Evolutionary conservation across 2,797 vertebrate species (phyloP).

Genomic region (Mareca strepera): DNA sequence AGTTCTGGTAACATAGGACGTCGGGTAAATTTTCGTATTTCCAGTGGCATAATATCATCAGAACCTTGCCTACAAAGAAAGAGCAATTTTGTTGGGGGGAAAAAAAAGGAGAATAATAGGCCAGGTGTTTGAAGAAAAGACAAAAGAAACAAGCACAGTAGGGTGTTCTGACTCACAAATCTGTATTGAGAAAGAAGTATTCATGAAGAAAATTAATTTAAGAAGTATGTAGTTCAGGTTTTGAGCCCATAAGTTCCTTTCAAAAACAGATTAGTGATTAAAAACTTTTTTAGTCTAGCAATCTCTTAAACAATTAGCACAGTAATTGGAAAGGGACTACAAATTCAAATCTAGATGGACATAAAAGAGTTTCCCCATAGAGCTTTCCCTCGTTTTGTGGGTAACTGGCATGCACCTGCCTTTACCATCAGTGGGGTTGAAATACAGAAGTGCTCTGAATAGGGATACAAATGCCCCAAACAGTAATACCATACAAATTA

Average conservation of each 20-base stretch:
- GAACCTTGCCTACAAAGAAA: slow-evolving; percentile 59
- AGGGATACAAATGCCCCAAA: slow-evolving; percentile 49
- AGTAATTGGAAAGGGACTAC: slow-evolving; percentile 77
- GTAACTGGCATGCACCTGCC: slow-evolving; percentile 68
- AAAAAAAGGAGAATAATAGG: slow-evolving; percentile 58
- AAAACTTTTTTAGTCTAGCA: slow-evolving; percentile 75
- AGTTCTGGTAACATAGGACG: not conserved
- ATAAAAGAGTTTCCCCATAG: slow-evolving; percentile 71
- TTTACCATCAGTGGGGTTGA: slow-evolving; percentile 46
- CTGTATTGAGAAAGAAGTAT: slow-evolving; percentile 75
- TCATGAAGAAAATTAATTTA: slow-evolving; percentile 82
- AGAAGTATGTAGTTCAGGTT: slow-evolving; percentile 76
- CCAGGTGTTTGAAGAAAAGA: slow-evolving; percentile 76
- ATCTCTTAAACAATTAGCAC: slow-evolving; percentile 79
- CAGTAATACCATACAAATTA: slow-evolving; percentile 59
- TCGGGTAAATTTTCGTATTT: slow-evolving; percentile 42
- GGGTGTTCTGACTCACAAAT: slow-evolving; percentile 72
- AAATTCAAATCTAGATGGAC: slow-evolving; percentile 75
- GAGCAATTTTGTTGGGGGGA: slow-evolving; percentile 29
- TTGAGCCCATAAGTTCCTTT: slow-evolving; percentile 75
- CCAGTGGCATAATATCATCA: slow-evolving; percentile 63
- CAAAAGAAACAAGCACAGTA: slow-evolving; percentile 73
- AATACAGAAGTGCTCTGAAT: slow-evolving; percentile 55
- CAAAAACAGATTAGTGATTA: slow-evolving; percentile 81
- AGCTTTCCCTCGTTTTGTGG: slow-evolving; percentile 61